Base-by-base conservation (phyloP, 2,888 invertebrate genomes). In the Smittia aterrima region DNA sequence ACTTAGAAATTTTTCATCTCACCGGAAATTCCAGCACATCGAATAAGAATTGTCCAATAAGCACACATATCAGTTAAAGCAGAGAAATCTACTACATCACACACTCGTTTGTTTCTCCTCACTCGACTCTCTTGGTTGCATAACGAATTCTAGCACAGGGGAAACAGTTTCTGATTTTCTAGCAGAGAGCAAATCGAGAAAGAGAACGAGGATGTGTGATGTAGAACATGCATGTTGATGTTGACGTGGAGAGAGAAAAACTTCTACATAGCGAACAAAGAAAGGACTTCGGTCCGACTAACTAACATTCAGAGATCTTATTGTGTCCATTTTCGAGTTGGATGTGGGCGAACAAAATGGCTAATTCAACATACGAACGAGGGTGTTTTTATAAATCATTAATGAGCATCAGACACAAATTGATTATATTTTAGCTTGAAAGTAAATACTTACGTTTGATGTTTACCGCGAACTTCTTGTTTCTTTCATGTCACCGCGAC, bases 261-360 rank as follows among this genome's bases (percentile, higher is more conserved):
- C 11, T 6, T n/a, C n/a, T 47, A 47, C 47, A 47, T 47, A 47
- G 66, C 4, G 38, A 20, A 38, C n/a, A 24, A 41, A 41, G 38
- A 67, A 47, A 67, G 67, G 41, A 67, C 47, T 24, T n/a, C 47
- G 24, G 70, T 70, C 70, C 70, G 53, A 70, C 13, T 22, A n/a
- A 13, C 13, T 25, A 32, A 32, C 32, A 32, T 32, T 6, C 32
- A 32, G 32, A 32, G 32, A 32, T 32, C 32, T 40, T n/a, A 4
- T 20, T 13, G 7, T 70, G 70, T 70, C 70, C 70, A 70, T 70
- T 58, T 58, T 22, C 58, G 9, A 58, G 9, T 47, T 47, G n/a
- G 47, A 22, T 41, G 70, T 70, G 70, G 70, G 70, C 27, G 70
- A 53, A 70, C 70, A 70, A 70, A 70, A 70, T 70, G 70, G 70